Conservation (phyloP, 2,113 vertebrate genomes). For the Ovibos moschatus region DNA sequence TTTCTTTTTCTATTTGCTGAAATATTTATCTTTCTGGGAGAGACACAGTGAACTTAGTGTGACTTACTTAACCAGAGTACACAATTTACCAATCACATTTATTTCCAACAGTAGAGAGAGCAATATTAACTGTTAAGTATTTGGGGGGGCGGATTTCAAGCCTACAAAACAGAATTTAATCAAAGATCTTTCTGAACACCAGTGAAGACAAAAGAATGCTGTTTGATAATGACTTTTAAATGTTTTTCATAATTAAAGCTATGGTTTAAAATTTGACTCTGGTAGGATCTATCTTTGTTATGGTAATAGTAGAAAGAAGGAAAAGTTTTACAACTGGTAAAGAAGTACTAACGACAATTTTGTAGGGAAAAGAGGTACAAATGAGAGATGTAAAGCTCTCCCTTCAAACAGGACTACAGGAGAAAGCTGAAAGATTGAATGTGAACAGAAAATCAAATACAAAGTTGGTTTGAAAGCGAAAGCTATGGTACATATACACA, state of each 20-base stretch:
- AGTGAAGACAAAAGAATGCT: neutral
- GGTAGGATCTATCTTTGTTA: neutral
- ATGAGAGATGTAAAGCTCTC: neutral
- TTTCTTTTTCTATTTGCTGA: neutral
- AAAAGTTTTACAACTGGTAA: neutral
- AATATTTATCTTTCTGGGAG: neutral
- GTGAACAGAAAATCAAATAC: neutral
- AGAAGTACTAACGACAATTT: neutral
- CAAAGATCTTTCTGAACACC: neutral
- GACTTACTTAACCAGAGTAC: neutral
- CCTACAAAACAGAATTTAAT: neutral
- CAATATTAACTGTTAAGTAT: neutral
- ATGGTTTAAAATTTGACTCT: neutral
- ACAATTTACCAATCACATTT: neutral
- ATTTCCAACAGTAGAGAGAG: neutral
- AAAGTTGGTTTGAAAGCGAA: conserved; percentile 8
- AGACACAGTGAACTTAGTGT: neutral
- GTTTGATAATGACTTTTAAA: neutral
- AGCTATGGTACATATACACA: neutral
- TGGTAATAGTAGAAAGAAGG: neutral
- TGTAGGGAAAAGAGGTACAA: neutral
- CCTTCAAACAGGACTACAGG: neutral
- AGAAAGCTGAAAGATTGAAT: neutral
- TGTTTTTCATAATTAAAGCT: neutral
- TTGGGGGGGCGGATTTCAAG: neutral